A percentile compares a stretch with the other conserved stretches of the same genome.
Conservation (phyloP, 2,888 invertebrate species). For the Siphlonurus alternatus region DNA sequence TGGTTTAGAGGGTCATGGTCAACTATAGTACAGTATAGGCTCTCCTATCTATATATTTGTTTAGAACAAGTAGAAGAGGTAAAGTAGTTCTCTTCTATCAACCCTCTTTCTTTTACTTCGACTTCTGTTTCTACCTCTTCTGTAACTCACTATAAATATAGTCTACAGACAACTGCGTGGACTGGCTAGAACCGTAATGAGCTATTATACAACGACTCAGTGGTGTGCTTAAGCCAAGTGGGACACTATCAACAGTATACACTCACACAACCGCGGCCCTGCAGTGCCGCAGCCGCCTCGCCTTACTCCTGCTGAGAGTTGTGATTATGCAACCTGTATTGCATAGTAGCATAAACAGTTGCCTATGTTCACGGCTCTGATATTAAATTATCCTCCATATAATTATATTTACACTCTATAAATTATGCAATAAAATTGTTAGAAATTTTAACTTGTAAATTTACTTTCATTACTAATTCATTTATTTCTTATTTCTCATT, state of each 20-base stretch:
- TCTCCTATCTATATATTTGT: too few species aligned
- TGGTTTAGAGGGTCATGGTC: slow-evolving; percentile 1
- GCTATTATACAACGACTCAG: slow-evolving; percentile 1
- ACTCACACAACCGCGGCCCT: background rate
- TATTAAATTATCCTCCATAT: too few species aligned
- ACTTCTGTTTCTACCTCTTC: background rate
- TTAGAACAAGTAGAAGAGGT: background rate
- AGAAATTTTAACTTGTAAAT: too few species aligned
- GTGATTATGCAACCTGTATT: background rate
- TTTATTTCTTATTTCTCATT: too few species aligned
- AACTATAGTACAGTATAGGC: too few species aligned
- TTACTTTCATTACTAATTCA: too few species aligned
- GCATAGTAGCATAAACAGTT: background rate
- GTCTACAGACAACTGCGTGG: background rate
- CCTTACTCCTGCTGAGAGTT: background rate
- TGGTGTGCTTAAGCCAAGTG: too few species aligned
- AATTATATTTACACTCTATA: background rate
- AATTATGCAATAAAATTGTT: too few species aligned
- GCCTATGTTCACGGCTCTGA: background rate
- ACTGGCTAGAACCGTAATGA: background rate
- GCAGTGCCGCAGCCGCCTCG: background rate
- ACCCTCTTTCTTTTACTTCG: background rate
- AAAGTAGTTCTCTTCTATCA: background rate
- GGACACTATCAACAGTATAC: background rate
- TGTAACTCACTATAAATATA: background rate